phyloP scores from a whole-genome alignment of 2,797 vertebrate species.

The Acestrorhynchus altus region DNA sequence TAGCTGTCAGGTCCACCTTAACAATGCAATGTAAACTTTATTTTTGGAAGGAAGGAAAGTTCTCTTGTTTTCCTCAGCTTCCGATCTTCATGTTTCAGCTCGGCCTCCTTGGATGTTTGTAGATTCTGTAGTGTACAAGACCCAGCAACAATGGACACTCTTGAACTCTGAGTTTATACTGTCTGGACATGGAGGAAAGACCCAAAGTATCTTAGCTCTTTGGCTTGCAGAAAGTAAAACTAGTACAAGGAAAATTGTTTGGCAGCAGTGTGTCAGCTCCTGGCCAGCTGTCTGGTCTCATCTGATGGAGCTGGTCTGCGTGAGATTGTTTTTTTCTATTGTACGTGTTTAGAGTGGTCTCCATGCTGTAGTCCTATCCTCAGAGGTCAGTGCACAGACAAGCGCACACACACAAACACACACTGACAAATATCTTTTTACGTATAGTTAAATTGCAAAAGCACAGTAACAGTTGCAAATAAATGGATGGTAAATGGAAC shows the following conservation, averaged over 20 bases:
- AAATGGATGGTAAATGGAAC: no score
- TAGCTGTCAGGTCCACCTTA: background rate
- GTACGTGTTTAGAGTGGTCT: background rate
- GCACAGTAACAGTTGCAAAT: no score
- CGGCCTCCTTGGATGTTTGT: background rate
- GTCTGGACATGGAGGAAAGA: background rate
- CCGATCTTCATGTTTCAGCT: background rate
- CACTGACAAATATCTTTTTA: no score
- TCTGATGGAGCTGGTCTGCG: background rate
- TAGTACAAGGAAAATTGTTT: slow-evolving; percentile 2
- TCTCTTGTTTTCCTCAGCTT: background rate
- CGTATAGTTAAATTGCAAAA: no score
- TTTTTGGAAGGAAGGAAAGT: background rate
- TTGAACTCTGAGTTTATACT: background rate
- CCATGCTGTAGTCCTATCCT: background rate
- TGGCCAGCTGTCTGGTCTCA: slow-evolving; percentile 19
- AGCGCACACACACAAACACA: background rate
- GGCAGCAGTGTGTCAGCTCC: background rate
- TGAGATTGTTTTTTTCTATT: background rate
- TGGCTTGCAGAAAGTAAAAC: background rate
- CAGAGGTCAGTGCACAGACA: background rate
- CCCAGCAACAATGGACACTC: background rate
- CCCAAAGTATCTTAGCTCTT: background rate
- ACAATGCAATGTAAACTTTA: background rate
- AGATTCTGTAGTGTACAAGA: background rate